phyloP scores from a whole-genome alignment of 2,113 vertebrate species.

The Neolamprologus brichardi region DNA sequence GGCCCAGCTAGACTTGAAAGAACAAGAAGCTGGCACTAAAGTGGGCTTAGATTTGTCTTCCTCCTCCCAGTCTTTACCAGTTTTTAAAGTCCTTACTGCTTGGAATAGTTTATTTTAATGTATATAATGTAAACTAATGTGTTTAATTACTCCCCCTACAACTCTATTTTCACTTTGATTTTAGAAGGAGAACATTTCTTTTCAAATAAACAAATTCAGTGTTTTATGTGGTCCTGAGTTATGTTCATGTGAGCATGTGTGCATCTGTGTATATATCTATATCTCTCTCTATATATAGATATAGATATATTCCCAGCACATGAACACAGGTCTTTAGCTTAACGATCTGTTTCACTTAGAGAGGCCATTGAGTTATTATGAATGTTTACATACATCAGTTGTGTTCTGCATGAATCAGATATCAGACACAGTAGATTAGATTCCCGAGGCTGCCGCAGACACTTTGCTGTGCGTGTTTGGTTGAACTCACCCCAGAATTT shows the following conservation, averaged over 20 bases:
- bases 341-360: background rate
- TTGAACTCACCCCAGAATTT: background rate
- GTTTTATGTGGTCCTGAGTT: background rate
- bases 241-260: background rate
- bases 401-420: background rate
- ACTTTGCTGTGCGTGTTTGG: background rate
- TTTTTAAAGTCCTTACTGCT: background rate
- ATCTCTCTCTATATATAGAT: background rate
- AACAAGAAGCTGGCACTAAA: slow-evolving; percentile 36
- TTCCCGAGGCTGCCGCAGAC: background rate
- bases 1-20: slow-evolving; percentile 56
- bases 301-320: background rate
- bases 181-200: background rate
- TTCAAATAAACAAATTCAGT: background rate
- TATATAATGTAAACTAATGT: background rate
- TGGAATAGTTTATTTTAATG: background rate
- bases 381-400: background rate
- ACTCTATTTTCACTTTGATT: background rate
- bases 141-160: background rate
- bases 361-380: background rate
- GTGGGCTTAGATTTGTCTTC: background rate
- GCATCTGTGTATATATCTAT: background rate
- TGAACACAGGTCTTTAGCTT: background rate
- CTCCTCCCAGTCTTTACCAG: slow-evolving; percentile 8
- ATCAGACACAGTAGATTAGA: background rate